Evolutionary conservation across 2,888 invertebrate genomes (phyloP), one percentile per base, ranked within the genome.

Genomic region (Sesia bembeciformis): DNA sequence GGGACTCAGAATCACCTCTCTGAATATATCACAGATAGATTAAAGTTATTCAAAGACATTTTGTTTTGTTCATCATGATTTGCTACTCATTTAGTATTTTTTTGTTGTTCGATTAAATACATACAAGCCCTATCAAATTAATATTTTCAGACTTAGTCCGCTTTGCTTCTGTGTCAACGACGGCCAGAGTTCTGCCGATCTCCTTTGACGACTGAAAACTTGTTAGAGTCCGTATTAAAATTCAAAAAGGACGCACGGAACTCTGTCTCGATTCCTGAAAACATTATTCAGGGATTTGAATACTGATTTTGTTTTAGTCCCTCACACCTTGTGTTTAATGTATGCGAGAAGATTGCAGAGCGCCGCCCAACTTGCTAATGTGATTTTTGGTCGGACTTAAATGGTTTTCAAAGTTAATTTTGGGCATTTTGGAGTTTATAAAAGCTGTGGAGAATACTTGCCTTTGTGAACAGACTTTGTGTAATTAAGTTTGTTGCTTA

Each of bases 271-370:
- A 84, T 81, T 82, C 81, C 84, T 80, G 85, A 85, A 85, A 85
- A 86, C 88, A 87, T 88, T 88, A 89, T 88, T 84, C 88, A 81
- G 70, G 66, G 86, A 88, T 88, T 87, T 88, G 86, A 88, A 89
- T 89, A 89, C 88, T 86, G 82, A 88, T 86, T 86, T 81, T 84
- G 86, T 84, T 86, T 83, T 74, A 86, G 82, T 77, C 79, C 72
- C 72, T 71, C 79, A 74, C 78, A 78, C 76, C 76, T 70, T 65
- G 56, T 66, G 56, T 61, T 67, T 86, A 85, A 87, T 87, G 71
- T 86, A 87, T 88, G 84, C 87, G 80, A 62, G 74, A 82, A 85
- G 85, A 83, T 79, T 77, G 69, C 63, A 64, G 70, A 62, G 58
- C 61, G 60, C 69, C 68, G 60, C 56, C 63, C 64, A 82, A 84